Base-by-base conservation (phyloP, 2,888 invertebrate species). In the Ormyrus thymus region DNA sequence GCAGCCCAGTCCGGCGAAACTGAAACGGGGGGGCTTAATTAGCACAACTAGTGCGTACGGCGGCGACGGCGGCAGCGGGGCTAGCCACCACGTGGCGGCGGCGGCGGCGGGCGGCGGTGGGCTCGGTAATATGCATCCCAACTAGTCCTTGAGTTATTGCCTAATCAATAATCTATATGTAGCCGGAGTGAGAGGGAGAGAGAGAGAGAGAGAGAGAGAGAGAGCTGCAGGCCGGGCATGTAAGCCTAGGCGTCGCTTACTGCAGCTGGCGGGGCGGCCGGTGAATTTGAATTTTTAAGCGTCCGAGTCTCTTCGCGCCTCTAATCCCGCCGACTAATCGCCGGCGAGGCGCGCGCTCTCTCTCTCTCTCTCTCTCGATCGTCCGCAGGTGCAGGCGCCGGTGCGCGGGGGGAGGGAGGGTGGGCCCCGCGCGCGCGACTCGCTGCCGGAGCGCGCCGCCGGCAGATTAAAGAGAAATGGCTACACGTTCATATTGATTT, bases 401-500 rank as follows among this genome's bases (percentile, higher is more conserved):
- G 13, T 9, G 64, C 5, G 53, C n/a, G 11, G 8, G 55, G 7
- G 13, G 55, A 15, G 9, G 50, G 7, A 9, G 68, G 15, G 84
- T 84, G 83, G 84, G 82, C 83, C 85, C 84, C 82, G 80, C 53
- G 85, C 53, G 43, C 61, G 53, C 66, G 8, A 48, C 13, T 46
- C 62, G 11, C n/a, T 48, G 6, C n/a, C 48, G n/a, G 46, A 6
- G 48, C 48, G 11, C 62, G 6, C 29, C 62, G n/a, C 46, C 87
- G 89, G 87, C 88, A 89, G 89, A 90, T 90, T 89, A 90, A 89
- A 90, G 88, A 90, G 89, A 87, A 89, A 89, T 89, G 89, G 89
- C 89, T 89, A 89, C 90, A 89, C 89, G 89, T 89, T 89, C 88
- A 89, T 89, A 89, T 90, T 89, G 89, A 89, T 89, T 90, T 89